These are phyloP conservation scores for Lophochroa leadbeateri DNA, from an alignment of 2,113 vertebrate species.

Conservation along the genomic window DNA sequence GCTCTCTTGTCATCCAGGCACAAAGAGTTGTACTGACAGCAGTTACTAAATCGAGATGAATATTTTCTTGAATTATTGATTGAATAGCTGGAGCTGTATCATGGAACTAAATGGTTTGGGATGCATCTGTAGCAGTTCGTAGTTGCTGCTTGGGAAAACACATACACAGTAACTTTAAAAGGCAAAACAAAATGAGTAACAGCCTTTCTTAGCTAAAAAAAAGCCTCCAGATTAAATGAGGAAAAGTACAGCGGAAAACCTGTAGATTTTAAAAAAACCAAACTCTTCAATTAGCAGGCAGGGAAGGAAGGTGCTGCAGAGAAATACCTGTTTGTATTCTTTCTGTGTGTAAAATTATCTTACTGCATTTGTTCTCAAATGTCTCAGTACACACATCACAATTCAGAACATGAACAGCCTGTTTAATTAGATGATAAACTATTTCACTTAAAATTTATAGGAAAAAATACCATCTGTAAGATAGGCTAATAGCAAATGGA, in stretches of 20 bases:
- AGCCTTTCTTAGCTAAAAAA: background rate
- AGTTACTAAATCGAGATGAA: background rate
- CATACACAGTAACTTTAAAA: background rate
- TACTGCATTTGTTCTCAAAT: background rate
- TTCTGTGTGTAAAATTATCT: background rate
- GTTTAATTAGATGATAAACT: background rate
- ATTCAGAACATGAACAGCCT: background rate
- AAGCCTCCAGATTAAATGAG: background rate
- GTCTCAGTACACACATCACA: background rate
- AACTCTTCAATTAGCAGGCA: background rate
- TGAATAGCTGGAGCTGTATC: background rate
- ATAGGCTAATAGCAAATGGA: background rate
- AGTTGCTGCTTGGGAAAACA: background rate
- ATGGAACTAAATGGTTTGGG: background rate
- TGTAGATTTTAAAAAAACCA: background rate
- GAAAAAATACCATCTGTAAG: background rate
- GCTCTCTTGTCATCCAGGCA: background rate
- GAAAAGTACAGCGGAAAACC: background rate
- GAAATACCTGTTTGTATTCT: background rate
- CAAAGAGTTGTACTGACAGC: background rate
- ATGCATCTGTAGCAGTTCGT: background rate
- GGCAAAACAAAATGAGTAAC: background rate
- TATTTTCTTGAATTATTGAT: constrained; percentile 11
- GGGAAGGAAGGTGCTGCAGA: background rate
- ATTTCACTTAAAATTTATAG: background rate